Base-by-base conservation (phyloP, 2,113 vertebrate species). In the Embiotoca jacksoni region DNA sequence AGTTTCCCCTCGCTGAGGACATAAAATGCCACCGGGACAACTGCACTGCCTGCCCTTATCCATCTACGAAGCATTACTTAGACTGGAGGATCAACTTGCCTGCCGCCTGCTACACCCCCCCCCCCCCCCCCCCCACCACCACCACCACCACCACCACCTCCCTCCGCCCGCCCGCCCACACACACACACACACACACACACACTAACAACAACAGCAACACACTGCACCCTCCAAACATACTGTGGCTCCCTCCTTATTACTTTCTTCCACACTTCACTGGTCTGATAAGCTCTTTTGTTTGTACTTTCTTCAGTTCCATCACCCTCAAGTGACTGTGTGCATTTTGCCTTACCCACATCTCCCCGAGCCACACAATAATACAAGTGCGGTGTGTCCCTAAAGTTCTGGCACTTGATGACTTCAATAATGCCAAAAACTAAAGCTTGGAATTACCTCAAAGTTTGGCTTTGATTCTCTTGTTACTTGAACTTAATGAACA, bases 251-350 rank as follows among this genome's bases (percentile, higher is more conserved):
- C 35, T 69, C 16, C 59, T 64, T 61, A 73, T 61, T 71, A 57
- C 64, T 74, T 76, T 73, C 46, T 49, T 58, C 49, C 75, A 72
- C 59, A 62, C 63, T 55, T 75, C 55, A 74, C 7, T 39, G 8
- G 41, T 63, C 64, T 67, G 55, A 70, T 88, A 69, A 81, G 70
- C 64, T 80, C 44, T 49, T 79, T 71, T 78, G 16, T 81, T 81
- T 67, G 58, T 37, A 60, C 39, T 72, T 77, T 63, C 30, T 41
- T 5, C 49, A 67, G 36, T 23, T 5, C 15, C 23, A 23, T 53
- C 58, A 68, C 37, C 23, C 31, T 65, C 39, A 61, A 52, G 52
- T 41, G 33, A 37, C 31, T 0, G 4, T 61, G 58, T 30, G 16
- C 35, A 33, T 53, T 80, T 52, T 37, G 23, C 31, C 13, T 23